These are phyloP conservation scores for Mycetomoellerius zeteki DNA, from an alignment of 1,140 invertebrate species.

Conservation along the genomic window DNA sequence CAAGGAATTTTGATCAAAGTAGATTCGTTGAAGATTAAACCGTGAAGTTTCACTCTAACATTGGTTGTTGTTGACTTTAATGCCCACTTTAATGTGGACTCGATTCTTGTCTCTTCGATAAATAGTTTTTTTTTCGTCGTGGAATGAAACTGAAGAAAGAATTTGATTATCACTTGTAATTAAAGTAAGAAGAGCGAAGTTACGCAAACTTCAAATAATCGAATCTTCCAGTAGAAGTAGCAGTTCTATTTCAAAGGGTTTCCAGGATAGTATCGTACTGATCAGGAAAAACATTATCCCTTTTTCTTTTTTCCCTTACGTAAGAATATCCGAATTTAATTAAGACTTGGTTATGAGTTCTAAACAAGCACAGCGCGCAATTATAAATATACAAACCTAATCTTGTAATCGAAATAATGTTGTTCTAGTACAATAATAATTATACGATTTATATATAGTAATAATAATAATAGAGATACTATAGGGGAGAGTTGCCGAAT, in stretches of 20 bases:
- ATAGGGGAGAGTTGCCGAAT: too few relatives aligned
- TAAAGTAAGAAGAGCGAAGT: constrained; percentile 16
- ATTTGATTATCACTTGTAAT: constrained; percentile 53
- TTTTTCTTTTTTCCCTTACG: background rate
- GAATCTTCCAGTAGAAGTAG: constrained; percentile 24
- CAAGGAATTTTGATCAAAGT: constrained; percentile 27
- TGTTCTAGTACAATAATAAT: constrained; percentile 1
- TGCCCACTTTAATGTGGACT: background rate
- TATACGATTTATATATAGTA: background rate
- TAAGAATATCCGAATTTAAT: constrained; percentile 17
- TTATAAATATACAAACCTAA: constrained; percentile 8
- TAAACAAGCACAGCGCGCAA: background rate
- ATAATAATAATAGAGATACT: too few relatives aligned
- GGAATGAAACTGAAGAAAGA: constrained; percentile 42
- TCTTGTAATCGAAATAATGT: constrained; percentile 2
- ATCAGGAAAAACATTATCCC: constrained; percentile 22
- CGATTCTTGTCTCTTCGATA: constrained; percentile 15
- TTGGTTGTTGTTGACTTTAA: constrained; percentile 35
- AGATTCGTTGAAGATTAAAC: constrained; percentile 19
- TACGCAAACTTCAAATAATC: constrained; percentile 41
- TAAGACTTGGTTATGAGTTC: background rate
- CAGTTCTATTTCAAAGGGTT: constrained; percentile 26
- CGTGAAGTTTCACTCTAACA: constrained; percentile 21
- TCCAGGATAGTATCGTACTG: background rate
- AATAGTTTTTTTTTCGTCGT: background rate